Percentiles rank a stretch among this genome's conserved stretches.
Conservation (phyloP, 2,888 invertebrate species). For the Orthosia gracilis region DNA sequence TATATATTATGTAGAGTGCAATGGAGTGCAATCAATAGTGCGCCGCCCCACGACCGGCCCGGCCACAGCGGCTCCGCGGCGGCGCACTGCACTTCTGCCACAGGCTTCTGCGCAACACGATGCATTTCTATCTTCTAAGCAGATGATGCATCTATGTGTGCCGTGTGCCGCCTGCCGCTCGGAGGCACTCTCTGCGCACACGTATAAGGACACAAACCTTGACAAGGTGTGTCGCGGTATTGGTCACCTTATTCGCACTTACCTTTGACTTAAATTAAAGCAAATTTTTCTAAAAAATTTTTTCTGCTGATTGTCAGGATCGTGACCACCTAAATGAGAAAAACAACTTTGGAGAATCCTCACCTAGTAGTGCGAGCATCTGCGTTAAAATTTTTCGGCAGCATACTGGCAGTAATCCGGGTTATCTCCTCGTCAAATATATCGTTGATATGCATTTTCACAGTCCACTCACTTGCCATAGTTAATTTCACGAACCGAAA, state of each 20-base stretch:
- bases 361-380: conserved; percentile 77
- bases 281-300: too few relatives aligned
- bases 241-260: conserved; percentile 12
- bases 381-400: conserved; percentile 78
- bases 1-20: neutral
- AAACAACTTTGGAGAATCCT: conserved; percentile 1
- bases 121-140: neutral
- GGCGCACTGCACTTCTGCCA: conserved; percentile 10
- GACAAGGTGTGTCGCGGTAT: conserved; percentile 50
- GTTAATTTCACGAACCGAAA: neutral
- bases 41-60: neutral
- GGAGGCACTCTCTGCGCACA: neutral
- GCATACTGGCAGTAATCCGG: conserved; percentile 73
- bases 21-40: conserved; percentile 15
- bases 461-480: conserved; percentile 69
- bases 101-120: neutral
- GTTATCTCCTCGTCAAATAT: conserved; percentile 76
- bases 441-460: conserved; percentile 73
- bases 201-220: conserved; percentile 43
- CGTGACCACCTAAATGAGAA: neutral
- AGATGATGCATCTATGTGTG: conserved; percentile 11
- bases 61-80: neutral
- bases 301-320: conserved; percentile 2
- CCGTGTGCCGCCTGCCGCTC: conserved; percentile 2
- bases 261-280: neutral